Percentiles rank a stretch among this genome's conserved stretches.
phyloP scores from a whole-genome alignment of 2,888 invertebrate species.

The Phaonia tiefii region DNA sequence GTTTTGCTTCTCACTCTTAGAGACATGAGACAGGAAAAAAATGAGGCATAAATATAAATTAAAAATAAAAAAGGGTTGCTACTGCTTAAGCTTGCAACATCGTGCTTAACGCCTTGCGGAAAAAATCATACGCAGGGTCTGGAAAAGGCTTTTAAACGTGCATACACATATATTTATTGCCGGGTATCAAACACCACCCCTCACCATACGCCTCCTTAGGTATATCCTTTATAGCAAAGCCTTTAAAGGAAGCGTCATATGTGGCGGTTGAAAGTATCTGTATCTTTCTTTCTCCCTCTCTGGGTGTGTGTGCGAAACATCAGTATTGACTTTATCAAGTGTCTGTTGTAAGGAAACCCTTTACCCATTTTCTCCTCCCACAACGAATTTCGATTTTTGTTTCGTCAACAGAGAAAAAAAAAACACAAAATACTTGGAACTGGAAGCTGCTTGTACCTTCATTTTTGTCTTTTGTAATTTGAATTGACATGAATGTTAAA shows the following conservation, averaged over 20 bases:
- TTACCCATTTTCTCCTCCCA: slow-evolving; percentile 1
- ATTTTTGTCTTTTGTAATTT: slow-evolving; percentile 67
- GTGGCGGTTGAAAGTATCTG: slow-evolving; percentile 4
- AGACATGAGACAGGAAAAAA: slow-evolving; percentile 35
- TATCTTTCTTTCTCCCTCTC: slow-evolving; percentile 18
- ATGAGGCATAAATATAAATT: slow-evolving; percentile 68
- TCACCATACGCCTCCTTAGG: too few species aligned
- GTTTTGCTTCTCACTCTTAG: slow-evolving; percentile 41
- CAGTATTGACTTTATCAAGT: slow-evolving; percentile 67
- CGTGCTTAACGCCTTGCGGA: slow-evolving; percentile 32
- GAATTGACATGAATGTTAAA: slow-evolving; percentile 68
- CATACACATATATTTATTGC: slow-evolving; percentile 43
- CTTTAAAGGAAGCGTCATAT: slow-evolving; percentile 61
- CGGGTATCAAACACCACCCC: too few species aligned
- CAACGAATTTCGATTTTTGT: not conserved
- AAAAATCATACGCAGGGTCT: slow-evolving; percentile 45
- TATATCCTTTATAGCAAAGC: not conserved
- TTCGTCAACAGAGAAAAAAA: not conserved
- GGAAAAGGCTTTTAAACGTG: slow-evolving; percentile 61
- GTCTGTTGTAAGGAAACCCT: slow-evolving; percentile 37
- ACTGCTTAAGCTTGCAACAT: slow-evolving; percentile 62
- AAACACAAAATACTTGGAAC: too few species aligned
- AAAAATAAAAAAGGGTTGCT: slow-evolving; percentile 67
- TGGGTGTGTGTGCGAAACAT: slow-evolving; percentile 41
- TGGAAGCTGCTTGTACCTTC: slow-evolving; percentile 38